These are phyloP conservation scores for Lepilemur ruficaudatus DNA, from an alignment of 2,797 vertebrate genomes.

Conservation along the genomic window DNA sequence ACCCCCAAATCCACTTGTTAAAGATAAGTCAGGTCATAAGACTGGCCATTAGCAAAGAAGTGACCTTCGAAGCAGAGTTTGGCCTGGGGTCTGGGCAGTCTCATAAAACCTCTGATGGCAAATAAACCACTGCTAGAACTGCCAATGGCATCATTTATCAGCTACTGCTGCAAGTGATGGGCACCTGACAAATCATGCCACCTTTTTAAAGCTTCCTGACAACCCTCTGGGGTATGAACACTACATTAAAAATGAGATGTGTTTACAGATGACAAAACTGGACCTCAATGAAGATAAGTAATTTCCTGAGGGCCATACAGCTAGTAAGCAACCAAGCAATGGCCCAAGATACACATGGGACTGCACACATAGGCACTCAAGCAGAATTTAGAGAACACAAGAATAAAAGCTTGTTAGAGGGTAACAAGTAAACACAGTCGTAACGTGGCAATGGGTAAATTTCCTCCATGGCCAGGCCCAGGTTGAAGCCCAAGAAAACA, in stretches of 20 bases:
- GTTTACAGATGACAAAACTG: background rate
- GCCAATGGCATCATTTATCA: accelerated
- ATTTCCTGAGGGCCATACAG: background rate
- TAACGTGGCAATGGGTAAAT: background rate
- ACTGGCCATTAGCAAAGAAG: background rate
- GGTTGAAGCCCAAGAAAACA: background rate
- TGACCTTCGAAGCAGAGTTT: background rate
- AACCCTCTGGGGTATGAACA: background rate
- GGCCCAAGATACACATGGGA: background rate
- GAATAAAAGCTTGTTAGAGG: background rate
- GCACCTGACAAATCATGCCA: background rate
- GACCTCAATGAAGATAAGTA: background rate
- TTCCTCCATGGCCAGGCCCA: background rate
- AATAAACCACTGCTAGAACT: background rate
- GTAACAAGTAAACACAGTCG: background rate
- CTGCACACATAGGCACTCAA: background rate
- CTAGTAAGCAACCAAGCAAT: background rate
- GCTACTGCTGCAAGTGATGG: accelerated
- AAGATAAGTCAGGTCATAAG: background rate
- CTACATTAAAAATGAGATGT: background rate
- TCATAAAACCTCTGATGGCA: background rate
- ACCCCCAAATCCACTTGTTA: background rate
- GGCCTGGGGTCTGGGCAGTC: background rate
- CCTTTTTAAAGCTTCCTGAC: background rate
- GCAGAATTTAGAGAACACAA: background rate